Conservation (phyloP, 2,113 vertebrate species). For the Canis aureus region DNA sequence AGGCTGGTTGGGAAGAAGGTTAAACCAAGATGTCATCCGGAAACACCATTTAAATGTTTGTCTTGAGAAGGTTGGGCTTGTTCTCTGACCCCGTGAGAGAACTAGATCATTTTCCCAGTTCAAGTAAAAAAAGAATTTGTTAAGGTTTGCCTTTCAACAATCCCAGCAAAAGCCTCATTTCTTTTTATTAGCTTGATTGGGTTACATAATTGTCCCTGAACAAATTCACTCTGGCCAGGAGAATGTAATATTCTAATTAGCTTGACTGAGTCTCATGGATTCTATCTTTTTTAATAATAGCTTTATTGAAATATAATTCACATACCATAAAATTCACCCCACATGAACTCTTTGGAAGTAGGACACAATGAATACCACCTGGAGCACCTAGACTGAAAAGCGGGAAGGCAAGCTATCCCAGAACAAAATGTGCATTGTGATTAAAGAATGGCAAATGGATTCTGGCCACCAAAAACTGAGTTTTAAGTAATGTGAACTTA, state of each 20-base stretch:
- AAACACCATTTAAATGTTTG: background rate
- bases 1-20: background rate
- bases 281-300: background rate
- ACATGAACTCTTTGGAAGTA: slow-evolving; percentile 3
- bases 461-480: background rate
- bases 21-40: slow-evolving; percentile 35
- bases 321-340: background rate
- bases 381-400: background rate
- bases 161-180: slow-evolving; percentile 14
- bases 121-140: background rate
- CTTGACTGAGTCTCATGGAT: background rate
- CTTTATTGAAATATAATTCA: background rate
- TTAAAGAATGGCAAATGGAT: background rate
- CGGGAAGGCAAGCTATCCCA: background rate
- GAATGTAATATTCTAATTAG: slow-evolving; percentile 48
- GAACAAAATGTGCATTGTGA: background rate
- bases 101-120: background rate
- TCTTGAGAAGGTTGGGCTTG: background rate
- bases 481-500: background rate
- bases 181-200: background rate
- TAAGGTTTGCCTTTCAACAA: background rate
- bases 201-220: background rate
- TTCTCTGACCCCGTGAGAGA: background rate
- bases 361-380: background rate
- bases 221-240: slow-evolving; percentile 5